A percentile compares a stretch with the other conserved stretches of the same genome.
These are phyloP conservation scores for Stichodactyla helianthus DNA, from an alignment of 64 coral and sea anemone genomes.

Conservation along the genomic window DNA sequence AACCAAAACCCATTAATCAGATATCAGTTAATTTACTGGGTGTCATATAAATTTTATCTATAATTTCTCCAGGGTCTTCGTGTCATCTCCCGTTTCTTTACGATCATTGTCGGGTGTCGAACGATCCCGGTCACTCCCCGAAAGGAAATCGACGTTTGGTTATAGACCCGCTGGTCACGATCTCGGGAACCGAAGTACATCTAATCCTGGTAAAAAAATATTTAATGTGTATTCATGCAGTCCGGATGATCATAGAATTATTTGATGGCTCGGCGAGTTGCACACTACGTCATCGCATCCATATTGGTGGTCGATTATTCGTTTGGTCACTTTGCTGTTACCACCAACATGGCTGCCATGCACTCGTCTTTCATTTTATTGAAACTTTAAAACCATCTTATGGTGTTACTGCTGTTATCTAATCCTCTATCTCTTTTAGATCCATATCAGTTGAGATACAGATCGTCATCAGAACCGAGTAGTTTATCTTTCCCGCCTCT, in stretches of 20 bases:
- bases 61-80: conserved; percentile 29
- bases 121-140: conserved; percentile 46
- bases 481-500: conserved; percentile 37
- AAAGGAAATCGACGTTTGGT: not conserved
- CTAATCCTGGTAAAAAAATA: not conserved
- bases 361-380: no score
- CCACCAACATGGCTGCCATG: no score
- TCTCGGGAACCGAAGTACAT: not conserved
- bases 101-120: conserved; percentile 44
- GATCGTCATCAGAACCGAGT: conserved; percentile 4
- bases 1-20: not conserved
- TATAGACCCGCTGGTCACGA: not conserved
- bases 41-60: not conserved
- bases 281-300: no score
- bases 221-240: not conserved
- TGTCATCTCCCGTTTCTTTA: conserved; percentile 37
- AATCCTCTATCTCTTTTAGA: not conserved
- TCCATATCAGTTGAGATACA: not conserved
- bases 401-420: not conserved
- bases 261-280: no score
- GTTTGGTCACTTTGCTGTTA: no score
- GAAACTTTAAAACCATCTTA: not conserved
- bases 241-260: not conserved
- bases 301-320: no score
- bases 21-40: not conserved